Base-by-base conservation (phyloP, 2,888 invertebrate species). In the Troilus luridus region DNA sequence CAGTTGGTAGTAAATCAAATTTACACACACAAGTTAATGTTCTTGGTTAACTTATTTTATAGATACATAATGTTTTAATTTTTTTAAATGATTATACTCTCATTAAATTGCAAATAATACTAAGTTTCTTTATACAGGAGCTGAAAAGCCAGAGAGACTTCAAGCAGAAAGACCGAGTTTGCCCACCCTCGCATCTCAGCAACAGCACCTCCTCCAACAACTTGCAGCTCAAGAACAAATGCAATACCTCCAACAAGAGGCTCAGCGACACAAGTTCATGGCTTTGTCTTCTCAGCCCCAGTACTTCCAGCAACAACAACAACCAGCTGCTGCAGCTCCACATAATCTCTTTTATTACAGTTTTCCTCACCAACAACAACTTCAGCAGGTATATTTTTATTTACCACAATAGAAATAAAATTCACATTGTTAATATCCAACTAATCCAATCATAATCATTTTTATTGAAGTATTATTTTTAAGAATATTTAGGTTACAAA, bases 321-420 rank as follows among this genome's bases (percentile, higher is more conserved):
- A 89, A 24, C 81, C 91, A 62, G 90, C 89, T 24, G 89, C 88
- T 14, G 89, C 92, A 27, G 64, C 92, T 54, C 81, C 91, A 90
- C 89, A 91, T 77, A 91, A 91, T 64, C 89, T 91, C 77, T 88
- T 91, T 90, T 91, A 92, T 90, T 92, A 92, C 89, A 92, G 92
- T 85, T 72, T 85, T 24, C 90, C 90, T 88, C 90, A 90, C 54
- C 90, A 90, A n/a, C 90, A 90, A n/a, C 90, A 90, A 85, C 81
- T 85, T 58, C 88, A 88, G 62, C 85, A 85, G 85, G 85, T 85
- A 58, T 11, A 56, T 54, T 72, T 67, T 67, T n/a, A 67, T 64
- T 64, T n/a, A 64, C 19, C 14, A 60, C 17, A 17, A 60, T 60
- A 41, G 5, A 41, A 41, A 41, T 41, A 41, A 41, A 12, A 59